These are phyloP conservation scores for Heteropelma amictum DNA, from an alignment of 2,888 invertebrate species.

Conservation along the genomic window DNA sequence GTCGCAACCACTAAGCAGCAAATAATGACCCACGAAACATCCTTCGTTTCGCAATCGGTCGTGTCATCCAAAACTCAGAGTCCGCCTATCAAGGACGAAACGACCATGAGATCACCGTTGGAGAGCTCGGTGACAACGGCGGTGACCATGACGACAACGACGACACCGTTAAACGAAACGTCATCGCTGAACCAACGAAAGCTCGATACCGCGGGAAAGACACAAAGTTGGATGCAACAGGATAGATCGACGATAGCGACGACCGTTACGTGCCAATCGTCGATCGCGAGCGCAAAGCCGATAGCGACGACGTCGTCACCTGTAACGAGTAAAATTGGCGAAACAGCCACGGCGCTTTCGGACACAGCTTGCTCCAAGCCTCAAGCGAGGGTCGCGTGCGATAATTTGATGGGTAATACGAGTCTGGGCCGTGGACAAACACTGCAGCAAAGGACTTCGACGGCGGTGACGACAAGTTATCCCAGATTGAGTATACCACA, in stretches of 20 bases:
- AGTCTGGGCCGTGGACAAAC: slow-evolving; percentile 23
- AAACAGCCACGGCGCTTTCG: slow-evolving; percentile 48
- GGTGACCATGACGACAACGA: neutral
- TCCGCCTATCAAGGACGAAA: slow-evolving; percentile 69
- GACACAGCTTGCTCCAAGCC: slow-evolving; percentile 41
- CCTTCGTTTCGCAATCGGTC: slow-evolving; percentile 72
- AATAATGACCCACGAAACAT: slow-evolving; percentile 72
- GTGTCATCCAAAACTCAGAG: slow-evolving; percentile 66
- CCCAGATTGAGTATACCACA: slow-evolving; percentile 57
- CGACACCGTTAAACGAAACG: slow-evolving; percentile 18
- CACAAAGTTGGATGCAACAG: slow-evolving; percentile 23
- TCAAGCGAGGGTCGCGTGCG: slow-evolving; percentile 45
- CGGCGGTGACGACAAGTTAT: slow-evolving; percentile 51
- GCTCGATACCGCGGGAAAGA: slow-evolving; percentile 18
- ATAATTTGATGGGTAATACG: slow-evolving; percentile 22
- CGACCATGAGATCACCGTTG: slow-evolving; percentile 61
- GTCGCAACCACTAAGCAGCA: slow-evolving; percentile 62
- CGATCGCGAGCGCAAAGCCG: neutral
- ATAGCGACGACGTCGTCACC: slow-evolving; percentile 42
- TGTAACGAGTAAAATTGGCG: slow-evolving; percentile 35
- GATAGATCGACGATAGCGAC: neutral
- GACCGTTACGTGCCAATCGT: slow-evolving; percentile 7
- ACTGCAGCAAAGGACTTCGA: slow-evolving; percentile 57
- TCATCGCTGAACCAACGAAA: slow-evolving; percentile 33
- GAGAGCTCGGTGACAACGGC: neutral